A percentile compares a stretch with the other conserved stretches of the same genome.
phyloP scores from a whole-genome alignment of 2,797 vertebrate species.

The Monodelphis domestica region DNA sequence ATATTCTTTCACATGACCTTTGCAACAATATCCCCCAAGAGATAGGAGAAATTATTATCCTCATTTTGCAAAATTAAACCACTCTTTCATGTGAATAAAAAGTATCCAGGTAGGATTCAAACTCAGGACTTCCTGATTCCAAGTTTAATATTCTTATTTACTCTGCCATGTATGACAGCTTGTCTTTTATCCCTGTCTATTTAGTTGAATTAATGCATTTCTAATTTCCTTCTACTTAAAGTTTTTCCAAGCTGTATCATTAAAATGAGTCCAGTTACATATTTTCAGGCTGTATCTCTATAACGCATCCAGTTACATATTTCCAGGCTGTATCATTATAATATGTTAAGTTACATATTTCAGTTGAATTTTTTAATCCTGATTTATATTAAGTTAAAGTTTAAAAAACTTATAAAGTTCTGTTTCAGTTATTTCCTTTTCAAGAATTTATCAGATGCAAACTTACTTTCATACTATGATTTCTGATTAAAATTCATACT shows the following conservation, averaged over 20 bases:
- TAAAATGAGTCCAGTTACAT: no score
- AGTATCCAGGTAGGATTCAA: background rate
- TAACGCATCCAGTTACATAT: no score
- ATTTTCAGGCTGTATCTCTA: constrained; percentile 40
- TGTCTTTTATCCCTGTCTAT: background rate
- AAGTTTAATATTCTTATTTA: background rate
- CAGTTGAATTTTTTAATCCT: constrained; percentile 42
- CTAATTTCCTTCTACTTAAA: constrained; percentile 50
- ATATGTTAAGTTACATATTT: constrained; percentile 38
- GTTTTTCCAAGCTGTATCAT: constrained; percentile 44
- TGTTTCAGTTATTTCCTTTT: constrained; percentile 18
- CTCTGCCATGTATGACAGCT: background rate
- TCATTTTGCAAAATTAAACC: background rate
- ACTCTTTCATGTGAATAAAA: background rate
- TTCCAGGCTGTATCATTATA: constrained; percentile 36
- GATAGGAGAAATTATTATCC: background rate
- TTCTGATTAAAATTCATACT: background rate
- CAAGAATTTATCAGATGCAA: background rate
- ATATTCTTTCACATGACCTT: background rate
- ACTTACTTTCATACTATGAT: background rate
- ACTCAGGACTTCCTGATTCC: background rate
- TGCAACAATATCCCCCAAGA: background rate
- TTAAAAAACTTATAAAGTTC: constrained; percentile 53
- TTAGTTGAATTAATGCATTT: constrained; percentile 69
- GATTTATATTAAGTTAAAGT: constrained; percentile 41